These are phyloP conservation scores for Cecidostiba fungosa DNA, from an alignment of 2,888 invertebrate species.

Conservation along the genomic window DNA sequence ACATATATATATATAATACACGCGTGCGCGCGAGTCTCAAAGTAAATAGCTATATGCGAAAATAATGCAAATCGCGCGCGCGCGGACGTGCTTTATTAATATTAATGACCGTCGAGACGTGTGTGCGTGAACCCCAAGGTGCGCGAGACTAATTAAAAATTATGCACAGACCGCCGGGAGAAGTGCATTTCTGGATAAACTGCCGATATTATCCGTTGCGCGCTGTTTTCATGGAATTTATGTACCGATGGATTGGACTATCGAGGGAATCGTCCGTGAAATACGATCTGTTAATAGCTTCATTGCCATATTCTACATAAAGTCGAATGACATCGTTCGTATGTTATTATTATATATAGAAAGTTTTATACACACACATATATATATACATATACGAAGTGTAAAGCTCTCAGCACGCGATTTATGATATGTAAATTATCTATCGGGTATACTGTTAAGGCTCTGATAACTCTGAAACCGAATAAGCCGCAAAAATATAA, in stretches of 20 bases:
- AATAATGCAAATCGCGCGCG: conserved; percentile 56
- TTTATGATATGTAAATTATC: conserved; percentile 11
- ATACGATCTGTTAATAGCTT: neutral
- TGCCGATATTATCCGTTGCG: conserved; percentile 1
- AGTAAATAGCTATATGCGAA: conserved; percentile 46
- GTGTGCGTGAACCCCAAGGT: neutral
- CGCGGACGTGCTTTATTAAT: conserved; percentile 52
- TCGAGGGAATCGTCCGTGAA: neutral
- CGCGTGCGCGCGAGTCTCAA: neutral
- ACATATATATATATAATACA: conserved; percentile 27
- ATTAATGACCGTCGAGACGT: conserved; percentile 44
- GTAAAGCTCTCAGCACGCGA: neutral
- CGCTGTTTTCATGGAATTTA: neutral
- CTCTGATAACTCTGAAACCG: neutral
- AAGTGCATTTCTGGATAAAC: conserved; percentile 31
- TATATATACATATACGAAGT: too few species aligned
- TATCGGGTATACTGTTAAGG: neutral
- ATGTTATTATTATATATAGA: neutral
- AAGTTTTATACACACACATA: neutral
- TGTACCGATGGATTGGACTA: neutral
- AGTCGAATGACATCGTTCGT: neutral
- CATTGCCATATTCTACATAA: neutral
- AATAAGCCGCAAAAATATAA: neutral
- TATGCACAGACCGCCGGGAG: conserved; percentile 17
- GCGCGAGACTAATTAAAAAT: conserved; percentile 47